Evolutionary conservation across 2,888 invertebrate genomes (phyloP).

Genomic region (Sminthurinus aureus): DNA sequence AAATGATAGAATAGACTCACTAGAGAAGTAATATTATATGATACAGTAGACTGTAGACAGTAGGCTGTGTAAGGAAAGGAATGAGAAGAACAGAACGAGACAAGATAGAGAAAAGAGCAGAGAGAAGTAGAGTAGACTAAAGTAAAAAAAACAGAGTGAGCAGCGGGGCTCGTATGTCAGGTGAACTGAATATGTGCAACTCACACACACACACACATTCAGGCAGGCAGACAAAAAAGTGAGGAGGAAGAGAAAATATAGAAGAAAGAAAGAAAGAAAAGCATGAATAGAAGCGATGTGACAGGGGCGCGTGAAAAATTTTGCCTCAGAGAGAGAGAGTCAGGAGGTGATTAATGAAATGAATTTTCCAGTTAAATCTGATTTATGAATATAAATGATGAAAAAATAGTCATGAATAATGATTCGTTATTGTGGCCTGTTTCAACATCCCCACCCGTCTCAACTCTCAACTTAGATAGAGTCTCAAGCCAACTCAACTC

Average conservation of each 20-base stretch:
- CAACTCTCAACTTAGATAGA: background rate
- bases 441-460: conserved; percentile 22
- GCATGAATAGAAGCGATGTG: conserved; percentile 24
- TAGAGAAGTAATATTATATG: background rate
- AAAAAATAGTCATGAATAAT: conserved; percentile 45
- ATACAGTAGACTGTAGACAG: background rate
- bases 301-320: conserved; percentile 44
- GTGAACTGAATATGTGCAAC: conserved; percentile 23
- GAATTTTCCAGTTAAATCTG: conserved; percentile 45
- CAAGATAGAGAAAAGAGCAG: no score
- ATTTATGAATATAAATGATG: conserved; percentile 50
- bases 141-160: background rate
- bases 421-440: conserved; percentile 37
- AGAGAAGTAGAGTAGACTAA: background rate
- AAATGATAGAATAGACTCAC: background rate
- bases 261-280: conserved; percentile 23
- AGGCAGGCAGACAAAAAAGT: background rate
- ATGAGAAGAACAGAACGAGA: no score
- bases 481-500: no score
- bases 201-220: background rate
- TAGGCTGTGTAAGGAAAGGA: no score
- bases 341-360: conserved; percentile 46
- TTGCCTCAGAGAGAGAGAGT: conserved; percentile 42
- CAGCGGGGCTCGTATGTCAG: conserved; percentile 17
- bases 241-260: no score